Evolutionary conservation across 64 coral and sea anemone species (phyloP), one percentile per base, ranked within the genome.

Genomic region (Montipora capricornis): DNA sequence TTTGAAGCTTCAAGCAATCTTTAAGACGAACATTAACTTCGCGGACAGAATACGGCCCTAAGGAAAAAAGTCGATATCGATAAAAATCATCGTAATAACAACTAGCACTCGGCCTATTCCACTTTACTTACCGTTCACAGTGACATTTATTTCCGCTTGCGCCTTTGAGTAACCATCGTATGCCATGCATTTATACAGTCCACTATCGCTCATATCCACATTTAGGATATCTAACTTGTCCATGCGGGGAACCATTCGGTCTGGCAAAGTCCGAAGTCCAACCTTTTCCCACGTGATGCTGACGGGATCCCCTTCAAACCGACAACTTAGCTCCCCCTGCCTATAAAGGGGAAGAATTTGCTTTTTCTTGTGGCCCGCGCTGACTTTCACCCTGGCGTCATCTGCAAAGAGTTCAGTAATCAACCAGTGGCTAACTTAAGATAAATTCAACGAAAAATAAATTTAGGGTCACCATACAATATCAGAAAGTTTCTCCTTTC

Each of bases 281-380:
- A 90, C 87, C 19, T 96, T 96, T 71, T 46, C 52, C 95, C 95
- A 96, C 71, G 87, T 94, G 82, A 96, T 91, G 0, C 75, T 89
- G 16, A 84, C 73, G 6, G 91, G 91, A 9, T 86, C 68, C 22
- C 91, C 91, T 1, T 81, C 86, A 51, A 96, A 96, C 8, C 62
- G 51, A 13, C 95, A 96, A 7, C 60, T 87, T 14, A 96, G 78
- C 20, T 89, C 17, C 6, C 95, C 95, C 29, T 89, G 87, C 19
- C 46, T 79, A 44, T 80, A 85, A 1, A 58, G 87, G n/a, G 78
- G 50, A 9, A 96, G 88, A 51, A 91, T 44, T 12, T 83, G 83
- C 14, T 78, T 84, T 8, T 79, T 80, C 50, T 90, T 87, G 16
- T 96, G 95, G 29, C 79, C 71, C 15, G 76, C 77, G 67, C 95